Percentiles rank a stretch among this genome's conserved stretches.
Conservation (phyloP, 2,888 invertebrate genomes). For the Aspidapion aeneum region DNA sequence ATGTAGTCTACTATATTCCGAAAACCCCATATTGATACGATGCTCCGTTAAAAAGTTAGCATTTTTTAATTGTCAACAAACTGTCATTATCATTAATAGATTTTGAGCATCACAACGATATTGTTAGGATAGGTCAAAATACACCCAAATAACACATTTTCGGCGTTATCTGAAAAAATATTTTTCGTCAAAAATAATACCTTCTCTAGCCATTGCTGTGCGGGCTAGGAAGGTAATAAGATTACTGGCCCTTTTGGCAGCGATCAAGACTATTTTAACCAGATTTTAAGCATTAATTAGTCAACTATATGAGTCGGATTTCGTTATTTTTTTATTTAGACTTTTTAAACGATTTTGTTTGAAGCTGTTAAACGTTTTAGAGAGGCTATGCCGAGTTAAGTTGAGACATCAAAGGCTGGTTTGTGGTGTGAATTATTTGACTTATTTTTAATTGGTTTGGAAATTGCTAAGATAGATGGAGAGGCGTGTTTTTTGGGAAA, state of each 20-base stretch:
- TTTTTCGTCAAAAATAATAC: too few relatives aligned
- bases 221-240: too few relatives aligned
- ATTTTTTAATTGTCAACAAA: too few relatives aligned
- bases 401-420: not conserved
- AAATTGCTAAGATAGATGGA: not conserved
- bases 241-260: not conserved
- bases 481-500: not conserved
- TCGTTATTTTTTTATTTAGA: not conserved
- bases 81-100: too few relatives aligned
- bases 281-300: conserved; percentile 3
- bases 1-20: too few relatives aligned
- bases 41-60: too few relatives aligned
- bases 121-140: too few relatives aligned
- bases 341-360: not conserved
- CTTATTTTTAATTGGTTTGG: not conserved
- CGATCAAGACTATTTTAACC: conserved; percentile 23
- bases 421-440: not conserved
- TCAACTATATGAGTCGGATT: conserved; percentile 2
- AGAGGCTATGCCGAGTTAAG: not conserved
- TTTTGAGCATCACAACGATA: too few relatives aligned
- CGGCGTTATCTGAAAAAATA: too few relatives aligned
- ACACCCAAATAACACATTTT: too few relatives aligned
- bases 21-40: too few relatives aligned
- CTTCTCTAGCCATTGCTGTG: too few relatives aligned
- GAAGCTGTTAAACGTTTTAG: not conserved